Evolutionary conservation across 2,113 vertebrate genomes (phyloP).

Genomic region (Picathartes gymnocephalus): DNA sequence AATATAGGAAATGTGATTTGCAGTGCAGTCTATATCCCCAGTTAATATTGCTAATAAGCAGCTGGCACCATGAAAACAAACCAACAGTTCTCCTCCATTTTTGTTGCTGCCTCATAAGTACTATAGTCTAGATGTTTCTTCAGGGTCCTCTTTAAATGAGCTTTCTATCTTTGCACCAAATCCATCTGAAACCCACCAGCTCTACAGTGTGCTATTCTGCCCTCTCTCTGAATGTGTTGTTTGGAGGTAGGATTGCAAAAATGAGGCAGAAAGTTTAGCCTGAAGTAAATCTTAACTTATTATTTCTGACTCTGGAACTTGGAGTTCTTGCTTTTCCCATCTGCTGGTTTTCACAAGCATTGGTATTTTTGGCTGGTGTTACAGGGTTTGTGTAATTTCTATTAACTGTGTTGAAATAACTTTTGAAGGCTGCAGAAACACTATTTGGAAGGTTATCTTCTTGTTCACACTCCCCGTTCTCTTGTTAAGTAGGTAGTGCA

Average conservation of each 20-base stretch:
- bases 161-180: background rate
- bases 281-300: background rate
- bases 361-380: constrained; percentile 44
- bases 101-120: background rate
- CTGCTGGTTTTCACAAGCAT: constrained; percentile 51
- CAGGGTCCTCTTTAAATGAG: background rate
- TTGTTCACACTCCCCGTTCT: background rate
- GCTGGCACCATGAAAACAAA: background rate
- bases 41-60: background rate
- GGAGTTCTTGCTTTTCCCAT: constrained; percentile 36
- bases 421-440: constrained; percentile 20
- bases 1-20: background rate
- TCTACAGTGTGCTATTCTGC: background rate
- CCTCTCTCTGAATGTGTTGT: background rate
- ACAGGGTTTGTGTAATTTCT: constrained; percentile 38
- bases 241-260: background rate
- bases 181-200: background rate
- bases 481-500: background rate
- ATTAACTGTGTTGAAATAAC: constrained; percentile 43
- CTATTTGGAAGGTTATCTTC: constrained; percentile 2
- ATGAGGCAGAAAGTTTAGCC: background rate
- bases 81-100: background rate
- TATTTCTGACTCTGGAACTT: constrained; percentile 3
- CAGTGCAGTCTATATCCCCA: background rate
- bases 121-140: background rate